These are phyloP conservation scores for Asarcornis scutulata DNA, from an alignment of 2,113 vertebrate genomes.

Conservation along the genomic window DNA sequence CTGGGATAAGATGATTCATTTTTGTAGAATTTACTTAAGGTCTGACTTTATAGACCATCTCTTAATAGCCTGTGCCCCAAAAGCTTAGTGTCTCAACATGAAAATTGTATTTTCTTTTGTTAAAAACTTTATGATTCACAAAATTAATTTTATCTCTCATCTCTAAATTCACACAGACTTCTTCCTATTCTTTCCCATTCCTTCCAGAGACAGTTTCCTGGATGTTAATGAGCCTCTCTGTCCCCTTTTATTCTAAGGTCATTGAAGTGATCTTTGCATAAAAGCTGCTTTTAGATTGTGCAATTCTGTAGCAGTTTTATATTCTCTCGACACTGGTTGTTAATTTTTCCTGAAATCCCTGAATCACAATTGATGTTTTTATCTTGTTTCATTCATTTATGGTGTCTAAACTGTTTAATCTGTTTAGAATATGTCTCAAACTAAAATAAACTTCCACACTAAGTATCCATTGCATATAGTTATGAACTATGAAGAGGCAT, in stretches of 20 bases:
- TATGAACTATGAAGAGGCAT: not conserved
- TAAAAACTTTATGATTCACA: not conserved
- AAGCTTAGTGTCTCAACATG: fast-evolving
- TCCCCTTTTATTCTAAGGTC: not conserved
- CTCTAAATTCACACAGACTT: not conserved
- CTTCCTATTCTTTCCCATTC: not conserved
- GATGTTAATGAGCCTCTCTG: not conserved
- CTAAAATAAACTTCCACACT: not conserved
- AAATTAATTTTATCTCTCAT: not conserved
- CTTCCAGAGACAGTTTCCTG: not conserved
- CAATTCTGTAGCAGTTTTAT: not conserved
- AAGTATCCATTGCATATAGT: not conserved
- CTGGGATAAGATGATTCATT: not conserved
- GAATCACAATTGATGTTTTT: not conserved
- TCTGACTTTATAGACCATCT: not conserved
- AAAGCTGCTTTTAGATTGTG: not conserved
- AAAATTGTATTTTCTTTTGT: not conserved
- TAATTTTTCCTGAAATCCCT: not conserved
- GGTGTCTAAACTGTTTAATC: not conserved
- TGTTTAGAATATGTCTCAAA: not conserved
- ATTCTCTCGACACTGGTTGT: not conserved
- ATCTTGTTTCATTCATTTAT: not conserved
- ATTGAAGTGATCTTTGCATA: not conserved
- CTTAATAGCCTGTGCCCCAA: not conserved
- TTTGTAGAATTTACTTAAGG: not conserved